Percentiles rank a stretch among this genome's conserved stretches.
Conservation (phyloP, 2,888 invertebrate species). For the Yponomeuta plumbellus region DNA sequence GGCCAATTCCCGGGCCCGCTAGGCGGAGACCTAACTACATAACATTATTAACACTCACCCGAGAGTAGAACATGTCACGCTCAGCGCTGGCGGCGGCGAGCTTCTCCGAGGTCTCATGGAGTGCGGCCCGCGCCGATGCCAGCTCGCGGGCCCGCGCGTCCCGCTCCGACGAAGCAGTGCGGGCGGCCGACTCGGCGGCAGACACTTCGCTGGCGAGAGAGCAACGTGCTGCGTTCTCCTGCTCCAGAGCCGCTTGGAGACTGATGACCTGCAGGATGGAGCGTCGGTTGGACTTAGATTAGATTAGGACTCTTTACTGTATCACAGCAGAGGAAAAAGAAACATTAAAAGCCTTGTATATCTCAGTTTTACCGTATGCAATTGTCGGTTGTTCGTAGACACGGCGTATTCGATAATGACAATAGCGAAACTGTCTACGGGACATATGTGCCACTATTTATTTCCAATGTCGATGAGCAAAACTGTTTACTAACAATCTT, state of each 20-base stretch:
- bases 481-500: too few species aligned
- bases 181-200: conserved; percentile 61
- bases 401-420: too few species aligned
- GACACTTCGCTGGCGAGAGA: conserved; percentile 88
- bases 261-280: conserved; percentile 76
- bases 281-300: background rate
- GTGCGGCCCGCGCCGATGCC: conserved; percentile 52
- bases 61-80: conserved; percentile 60
- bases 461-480: too few species aligned
- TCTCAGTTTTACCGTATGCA: too few species aligned
- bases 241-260: conserved; percentile 90
- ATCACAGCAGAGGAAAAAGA: too few species aligned
- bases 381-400: too few species aligned
- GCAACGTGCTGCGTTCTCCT: conserved; percentile 91
- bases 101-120: conserved; percentile 63
- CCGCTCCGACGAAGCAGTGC: conserved; percentile 68
- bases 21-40: background rate
- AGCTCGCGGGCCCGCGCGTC: conserved; percentile 61
- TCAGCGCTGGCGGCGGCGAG: conserved; percentile 64
- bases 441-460: too few species aligned
- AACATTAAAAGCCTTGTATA: too few species aligned
- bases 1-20: too few species aligned
- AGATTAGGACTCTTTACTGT: too few species aligned
- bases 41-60: conserved; percentile 42
- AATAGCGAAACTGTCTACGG: too few species aligned